Evolutionary conservation across 2,797 vertebrate genomes (phyloP), one percentile per base, ranked within the genome.

Genomic region (Ambastaia sidthimunki): DNA sequence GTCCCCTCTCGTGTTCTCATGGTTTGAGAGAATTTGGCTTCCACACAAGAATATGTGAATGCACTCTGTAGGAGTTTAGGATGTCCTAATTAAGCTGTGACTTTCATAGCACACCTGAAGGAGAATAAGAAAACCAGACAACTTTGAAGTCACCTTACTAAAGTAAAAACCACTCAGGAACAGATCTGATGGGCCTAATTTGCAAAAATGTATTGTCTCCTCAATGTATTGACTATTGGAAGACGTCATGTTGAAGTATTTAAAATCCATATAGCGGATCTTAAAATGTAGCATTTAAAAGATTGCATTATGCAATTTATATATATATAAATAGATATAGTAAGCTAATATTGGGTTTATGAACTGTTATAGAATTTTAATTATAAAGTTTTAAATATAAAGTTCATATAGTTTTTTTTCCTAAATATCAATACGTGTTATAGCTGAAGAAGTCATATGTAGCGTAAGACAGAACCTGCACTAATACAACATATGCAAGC

Each of bases 61-160:
- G 60, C 67, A 44, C 48, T 55, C 48, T n/a, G 50, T 50, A 28
- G 37, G 52, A 55, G 60, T 83, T 70, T 85, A 86, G 89, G 87
- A 85, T 89, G 89, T 87, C 87, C 92, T 90, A 92, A 92, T 93
- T 91, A 91, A 88, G 81, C 82, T 47, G 84, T 85, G 90, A 92
- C 91, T 91, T 91, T 90, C 87, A 84, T 76, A 19, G 10, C 57
- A 74, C 88, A 87, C 88, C 86, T 90, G 89, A 91, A 91, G 91
- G 91, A 71, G 86, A 12, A 37, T 83, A 78, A 80, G 84, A 86
- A 84, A 86, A 63, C 75, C 85, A 85, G 81, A 89, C 82, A 80
- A 87, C 84, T 88, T 85, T 82, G 88, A 89, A 91, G 87, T 88
- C 84, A 41, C 76, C 84, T 86, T 85, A 89, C 23, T 44, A 10